phyloP scores from a whole-genome alignment of 2,888 invertebrate genomes.

The Xestobium rufovillosum region DNA sequence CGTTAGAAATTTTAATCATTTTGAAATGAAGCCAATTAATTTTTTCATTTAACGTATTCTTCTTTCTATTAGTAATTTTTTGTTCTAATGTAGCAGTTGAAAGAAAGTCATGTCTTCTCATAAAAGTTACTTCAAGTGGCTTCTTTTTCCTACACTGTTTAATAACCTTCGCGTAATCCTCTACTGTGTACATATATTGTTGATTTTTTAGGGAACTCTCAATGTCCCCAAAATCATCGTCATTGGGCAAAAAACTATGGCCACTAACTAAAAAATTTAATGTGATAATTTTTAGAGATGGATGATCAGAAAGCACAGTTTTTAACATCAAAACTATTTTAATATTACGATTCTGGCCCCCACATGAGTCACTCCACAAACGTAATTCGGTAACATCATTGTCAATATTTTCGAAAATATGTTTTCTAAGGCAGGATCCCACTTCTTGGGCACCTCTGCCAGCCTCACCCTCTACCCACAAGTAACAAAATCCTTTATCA shows the following conservation, averaged over 20 bases:
- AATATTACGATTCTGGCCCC: too few relatives aligned
- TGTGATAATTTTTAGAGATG: slow-evolving; percentile 17
- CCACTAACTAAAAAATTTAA: slow-evolving; percentile 20
- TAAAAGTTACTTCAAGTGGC: slow-evolving; percentile 3
- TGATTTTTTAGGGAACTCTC: slow-evolving; percentile 21
- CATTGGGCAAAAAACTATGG: slow-evolving; percentile 23
- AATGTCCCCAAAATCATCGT: slow-evolving; percentile 24
- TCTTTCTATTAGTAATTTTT: slow-evolving; percentile 11
- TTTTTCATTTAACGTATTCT: slow-evolving; percentile 10
- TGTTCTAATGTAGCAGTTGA: slow-evolving; percentile 6
- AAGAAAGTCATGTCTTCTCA: slow-evolving; percentile 6
- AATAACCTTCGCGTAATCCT: slow-evolving; percentile 18
- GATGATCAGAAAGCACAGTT: slow-evolving; percentile 15
- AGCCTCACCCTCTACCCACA: slow-evolving; percentile 24
- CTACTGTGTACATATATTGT: slow-evolving; percentile 18
- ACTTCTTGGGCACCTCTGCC: slow-evolving; percentile 26
- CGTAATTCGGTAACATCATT: slow-evolving; percentile 16
- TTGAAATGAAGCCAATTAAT: slow-evolving; percentile 13
- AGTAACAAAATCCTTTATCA: slow-evolving; percentile 14
- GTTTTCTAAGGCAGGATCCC: slow-evolving; percentile 20
- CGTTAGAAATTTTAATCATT: slow-evolving; percentile 14
- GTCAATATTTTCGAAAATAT: slow-evolving; percentile 14
- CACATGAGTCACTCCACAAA: slow-evolving; percentile 22
- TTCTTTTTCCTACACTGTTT: slow-evolving; percentile 9
- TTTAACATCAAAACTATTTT: too few relatives aligned